A percentile compares a stretch with the other conserved stretches of the same genome.
phyloP scores from a whole-genome alignment of 2,888 invertebrate species.

The Chrysotoxum bicinctum region DNA sequence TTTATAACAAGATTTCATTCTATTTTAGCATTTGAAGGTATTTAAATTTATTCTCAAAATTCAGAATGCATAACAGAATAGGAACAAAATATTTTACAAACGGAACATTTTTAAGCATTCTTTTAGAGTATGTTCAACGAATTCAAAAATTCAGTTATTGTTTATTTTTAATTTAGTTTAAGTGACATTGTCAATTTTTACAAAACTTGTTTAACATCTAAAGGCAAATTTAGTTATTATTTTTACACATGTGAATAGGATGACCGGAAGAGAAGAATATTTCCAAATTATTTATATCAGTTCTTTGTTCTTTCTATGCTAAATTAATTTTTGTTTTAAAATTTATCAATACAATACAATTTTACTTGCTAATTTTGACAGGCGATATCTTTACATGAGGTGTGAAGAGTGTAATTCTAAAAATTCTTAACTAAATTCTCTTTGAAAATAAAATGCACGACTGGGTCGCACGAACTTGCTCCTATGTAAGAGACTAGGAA shows the following conservation, averaged over 20 bases:
- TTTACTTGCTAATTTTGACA: background rate
- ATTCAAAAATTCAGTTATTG: background rate
- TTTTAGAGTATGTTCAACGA: background rate
- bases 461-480: too few relatives aligned
- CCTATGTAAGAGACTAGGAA: too few relatives aligned
- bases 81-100: background rate
- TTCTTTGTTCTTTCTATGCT: background rate
- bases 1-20: background rate
- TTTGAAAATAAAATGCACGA: too few relatives aligned
- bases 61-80: background rate
- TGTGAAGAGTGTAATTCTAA: too few relatives aligned
- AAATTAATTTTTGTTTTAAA: background rate
- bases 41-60: background rate
- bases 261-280: background rate
- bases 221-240: conserved; percentile 10
- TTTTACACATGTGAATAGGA: background rate
- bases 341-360: background rate
- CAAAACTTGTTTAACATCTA: background rate
- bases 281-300: background rate
- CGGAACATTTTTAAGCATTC: background rate
- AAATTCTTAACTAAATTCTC: too few relatives aligned
- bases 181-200: background rate
- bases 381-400: too few relatives aligned
- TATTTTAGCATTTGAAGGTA: background rate
- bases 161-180: background rate